Evolutionary conservation across 1,140 invertebrate species (phyloP).

Genomic region (Psix sp.): DNA sequence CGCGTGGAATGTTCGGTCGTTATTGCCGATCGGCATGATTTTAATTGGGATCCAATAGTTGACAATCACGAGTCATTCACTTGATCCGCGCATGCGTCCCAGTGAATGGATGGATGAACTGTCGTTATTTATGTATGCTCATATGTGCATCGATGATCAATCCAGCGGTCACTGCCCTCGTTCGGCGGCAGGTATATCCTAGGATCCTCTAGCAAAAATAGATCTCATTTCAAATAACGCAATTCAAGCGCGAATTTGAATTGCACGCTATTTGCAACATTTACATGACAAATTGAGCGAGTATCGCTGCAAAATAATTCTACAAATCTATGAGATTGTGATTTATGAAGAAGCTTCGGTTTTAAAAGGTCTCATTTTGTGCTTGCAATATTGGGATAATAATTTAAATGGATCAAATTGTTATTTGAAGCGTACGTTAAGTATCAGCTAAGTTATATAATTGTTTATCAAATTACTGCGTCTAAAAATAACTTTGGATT

Average conservation of each 20-base stretch:
- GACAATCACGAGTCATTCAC: conserved; percentile 46
- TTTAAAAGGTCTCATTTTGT: too few relatives aligned
- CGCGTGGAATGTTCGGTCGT: background rate
- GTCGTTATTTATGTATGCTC: conserved; percentile 57
- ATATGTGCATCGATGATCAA: conserved; percentile 62
- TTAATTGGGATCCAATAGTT: conserved; percentile 49
- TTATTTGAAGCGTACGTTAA: too few relatives aligned
- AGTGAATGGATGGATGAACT: conserved; percentile 47
- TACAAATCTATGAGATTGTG: too few relatives aligned
- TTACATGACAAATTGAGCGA: too few relatives aligned
- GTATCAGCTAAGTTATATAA: too few relatives aligned
- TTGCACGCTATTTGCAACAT: conserved; percentile 28
- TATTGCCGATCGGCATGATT: conserved; percentile 27
- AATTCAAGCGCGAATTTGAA: conserved; percentile 15
- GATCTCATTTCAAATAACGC: conserved; percentile 29
- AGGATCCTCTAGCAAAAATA: conserved; percentile 27
- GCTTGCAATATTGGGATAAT: too few relatives aligned
- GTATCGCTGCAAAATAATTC: too few relatives aligned
- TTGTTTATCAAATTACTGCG: too few relatives aligned
- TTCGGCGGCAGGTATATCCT: conserved; percentile 40
- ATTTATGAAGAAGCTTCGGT: too few relatives aligned
- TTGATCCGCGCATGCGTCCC: conserved; percentile 45
- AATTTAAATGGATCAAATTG: too few relatives aligned
- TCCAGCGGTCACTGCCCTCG: conserved; percentile 55
- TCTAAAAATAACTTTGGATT: too few relatives aligned